Evolutionary conservation across 2,797 vertebrate genomes (phyloP), one percentile per base, ranked within the genome.

Genomic region (Oophaga sylvatica): DNA sequence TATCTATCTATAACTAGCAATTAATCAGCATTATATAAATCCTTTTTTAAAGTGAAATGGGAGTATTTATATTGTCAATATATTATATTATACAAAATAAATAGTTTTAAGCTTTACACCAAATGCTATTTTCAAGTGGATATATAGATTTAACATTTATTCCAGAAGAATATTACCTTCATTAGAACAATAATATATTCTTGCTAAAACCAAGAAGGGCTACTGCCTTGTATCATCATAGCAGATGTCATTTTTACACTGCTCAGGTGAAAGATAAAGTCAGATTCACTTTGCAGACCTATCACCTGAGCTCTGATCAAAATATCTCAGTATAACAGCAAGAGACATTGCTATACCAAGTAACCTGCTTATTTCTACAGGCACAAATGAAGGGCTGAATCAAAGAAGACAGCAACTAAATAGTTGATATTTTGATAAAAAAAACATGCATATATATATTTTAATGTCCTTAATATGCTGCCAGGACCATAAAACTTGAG

Each of bases 151-250:
- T 13, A 62, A 12, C 15, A 41, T 35, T 12, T 11, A 35, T 62
- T 35, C 31, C 53, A 60, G 29, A 41, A 17, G 20, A 41, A 45
- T 81, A n/a, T 63, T 81, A 26, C 31, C 80, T n/a, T 10, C 31
- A 81, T n/a, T 81, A 26, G 26, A 41, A 17, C 10, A 59, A n/a
- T 79, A 31, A 60, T 60, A 5, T 62, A 45, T 26, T 7, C 13
- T 17, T 65, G 65, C 35, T 48, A 65, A 76, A 65, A 26, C 22
- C 60, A 81, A 67, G 45, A 19, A 29, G 59, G 59, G 31, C 80
- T 82, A 29, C 53, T 87, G 86, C 75, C 86, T 82, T 48, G 63
- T 82, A 67, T 31, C 65, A 81, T 87, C 75, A 82, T 12, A 78
- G 45, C 65, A 68, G 7, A 60, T 81, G 86, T 83, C 80, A 83